Percentiles rank a stretch among this genome's conserved stretches.
Evolutionary conservation across 2,113 vertebrate genomes (phyloP).

Genomic region (Heterochromis multidens): DNA sequence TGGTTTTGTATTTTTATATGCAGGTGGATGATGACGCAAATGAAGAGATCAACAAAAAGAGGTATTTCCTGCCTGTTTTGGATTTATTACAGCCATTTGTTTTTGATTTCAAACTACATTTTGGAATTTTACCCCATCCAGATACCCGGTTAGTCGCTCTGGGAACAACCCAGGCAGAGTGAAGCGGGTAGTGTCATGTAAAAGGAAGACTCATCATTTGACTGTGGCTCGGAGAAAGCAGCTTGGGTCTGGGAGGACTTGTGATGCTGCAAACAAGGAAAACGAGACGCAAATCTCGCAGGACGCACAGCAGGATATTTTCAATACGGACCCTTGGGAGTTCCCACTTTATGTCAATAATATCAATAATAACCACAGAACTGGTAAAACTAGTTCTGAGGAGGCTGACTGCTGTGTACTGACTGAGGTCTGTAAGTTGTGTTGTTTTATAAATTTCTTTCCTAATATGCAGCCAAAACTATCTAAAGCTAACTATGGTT

Average conservation of each 20-base stretch:
- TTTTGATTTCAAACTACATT: neutral
- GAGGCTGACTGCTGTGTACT: slow-evolving; percentile 81
- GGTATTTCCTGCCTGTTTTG: slow-evolving; percentile 4
- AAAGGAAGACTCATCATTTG: slow-evolving; percentile 69
- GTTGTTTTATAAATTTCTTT: neutral
- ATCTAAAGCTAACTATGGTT: neutral
- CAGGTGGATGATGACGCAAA: slow-evolving; percentile 50
- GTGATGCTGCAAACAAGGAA: slow-evolving; percentile 89
- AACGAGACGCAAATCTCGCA: slow-evolving; percentile 80
- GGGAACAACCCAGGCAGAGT: slow-evolving; percentile 54
- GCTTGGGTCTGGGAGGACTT: slow-evolving; percentile 46
- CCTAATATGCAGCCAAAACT: neutral
- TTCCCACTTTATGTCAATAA: slow-evolving; percentile 75
- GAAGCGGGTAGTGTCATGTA: slow-evolving; percentile 68
- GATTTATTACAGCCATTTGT: neutral
- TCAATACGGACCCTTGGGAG: slow-evolving; percentile 72
- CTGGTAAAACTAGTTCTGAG: slow-evolving; percentile 80
- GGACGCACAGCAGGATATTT: slow-evolving; percentile 75
- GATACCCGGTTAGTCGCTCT: slow-evolving; percentile 47
- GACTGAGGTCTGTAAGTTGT: slow-evolving; percentile 79
- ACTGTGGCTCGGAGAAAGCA: slow-evolving; percentile 59
- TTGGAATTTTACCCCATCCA: neutral
- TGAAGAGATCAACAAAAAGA: slow-evolving; percentile 57
- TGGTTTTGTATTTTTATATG: neutral
- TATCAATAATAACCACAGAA: slow-evolving; percentile 74